Percentiles rank a stretch among this genome's conserved stretches.
These are phyloP conservation scores for Genyomyrus donnyi DNA, from an alignment of 2,113 vertebrate genomes.

Conservation along the genomic window DNA sequence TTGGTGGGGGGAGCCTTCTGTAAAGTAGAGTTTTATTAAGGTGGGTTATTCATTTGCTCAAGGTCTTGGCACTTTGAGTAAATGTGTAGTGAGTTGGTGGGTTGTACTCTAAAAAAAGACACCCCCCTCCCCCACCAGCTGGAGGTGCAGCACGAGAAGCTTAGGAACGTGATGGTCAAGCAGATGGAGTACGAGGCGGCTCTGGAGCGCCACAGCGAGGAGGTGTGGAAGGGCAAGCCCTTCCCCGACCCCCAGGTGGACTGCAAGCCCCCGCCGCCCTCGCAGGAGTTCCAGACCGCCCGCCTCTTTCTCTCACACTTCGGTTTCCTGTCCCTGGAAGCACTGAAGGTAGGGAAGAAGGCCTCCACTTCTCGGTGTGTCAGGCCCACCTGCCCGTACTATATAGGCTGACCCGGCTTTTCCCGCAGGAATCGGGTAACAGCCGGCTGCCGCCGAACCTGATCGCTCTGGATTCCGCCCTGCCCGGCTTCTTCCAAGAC, in stretches of 20 bases:
- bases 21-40: not conserved
- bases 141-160: conserved; percentile 79
- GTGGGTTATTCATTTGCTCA: not conserved
- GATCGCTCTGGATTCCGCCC: conserved; percentile 83
- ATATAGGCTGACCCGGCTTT: not conserved
- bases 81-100: not conserved
- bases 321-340: conserved; percentile 87
- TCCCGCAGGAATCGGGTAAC: conserved; percentile 77
- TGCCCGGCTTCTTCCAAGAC: conserved; percentile 91
- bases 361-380: not conserved
- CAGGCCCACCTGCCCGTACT: not conserved
- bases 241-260: conserved; percentile 81
- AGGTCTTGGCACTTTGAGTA: not conserved
- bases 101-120: not conserved
- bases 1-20: not conserved
- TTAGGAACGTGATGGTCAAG: conserved; percentile 78
- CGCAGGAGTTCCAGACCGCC: conserved; percentile 92
- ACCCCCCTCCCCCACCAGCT: conserved; percentile 56
- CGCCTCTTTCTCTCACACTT: conserved; percentile 93
- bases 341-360: conserved; percentile 72
- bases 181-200: conserved; percentile 80
- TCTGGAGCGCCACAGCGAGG: conserved; percentile 76
- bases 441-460: conserved; percentile 94
- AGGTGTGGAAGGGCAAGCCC: conserved; percentile 69
- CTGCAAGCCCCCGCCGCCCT: conserved; percentile 79